These are phyloP conservation scores for Drosophila demipolita DNA, from an alignment of 2,888 invertebrate species.

Conservation along the genomic window DNA sequence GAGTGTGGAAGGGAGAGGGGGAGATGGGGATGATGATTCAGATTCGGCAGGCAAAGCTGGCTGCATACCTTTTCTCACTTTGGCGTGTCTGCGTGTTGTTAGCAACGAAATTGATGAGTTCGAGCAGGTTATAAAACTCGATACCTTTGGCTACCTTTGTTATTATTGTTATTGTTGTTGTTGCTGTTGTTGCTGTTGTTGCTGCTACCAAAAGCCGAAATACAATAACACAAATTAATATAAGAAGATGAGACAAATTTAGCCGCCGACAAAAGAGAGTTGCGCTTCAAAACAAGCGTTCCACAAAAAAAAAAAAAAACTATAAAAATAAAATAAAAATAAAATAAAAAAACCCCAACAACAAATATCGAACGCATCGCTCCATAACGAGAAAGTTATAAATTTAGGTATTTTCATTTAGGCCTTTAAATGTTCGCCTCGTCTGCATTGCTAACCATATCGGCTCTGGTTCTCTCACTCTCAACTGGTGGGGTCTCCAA, in stretches of 20 bases:
- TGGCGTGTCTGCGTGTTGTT: slow-evolving; percentile 81
- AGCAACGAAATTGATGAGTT: slow-evolving; percentile 80
- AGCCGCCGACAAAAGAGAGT: slow-evolving; percentile 79
- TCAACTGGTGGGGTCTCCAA: slow-evolving; percentile 67
- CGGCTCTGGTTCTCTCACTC: neutral
- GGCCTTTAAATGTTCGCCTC: neutral
- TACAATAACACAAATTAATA: slow-evolving; percentile 82
- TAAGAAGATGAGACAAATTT: slow-evolving; percentile 81
- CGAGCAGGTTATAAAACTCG: slow-evolving; percentile 81
- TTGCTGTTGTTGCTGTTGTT: slow-evolving; percentile 43
- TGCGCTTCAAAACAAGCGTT: slow-evolving; percentile 32
- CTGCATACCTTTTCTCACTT: slow-evolving; percentile 76
- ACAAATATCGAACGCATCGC: slow-evolving; percentile 31
- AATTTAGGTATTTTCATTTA: slow-evolving; percentile 78
- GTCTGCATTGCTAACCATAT: slow-evolving; percentile 1
- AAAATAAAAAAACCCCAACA: neutral
- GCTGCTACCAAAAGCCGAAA: slow-evolving; percentile 62
- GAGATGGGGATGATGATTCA: slow-evolving; percentile 65
- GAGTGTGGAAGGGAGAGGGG: neutral
- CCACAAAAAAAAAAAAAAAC: neutral
- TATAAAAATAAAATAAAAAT: neutral
- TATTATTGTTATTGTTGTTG: slow-evolving; percentile 29
- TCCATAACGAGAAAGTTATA: slow-evolving; percentile 82
- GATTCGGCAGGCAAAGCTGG: slow-evolving; percentile 16
- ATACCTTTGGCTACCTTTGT: slow-evolving; percentile 77